A percentile compares a stretch with the other conserved stretches of the same genome.
These are phyloP conservation scores for Automeris io DNA, from an alignment of 2,888 invertebrate species.

Conservation along the genomic window DNA sequence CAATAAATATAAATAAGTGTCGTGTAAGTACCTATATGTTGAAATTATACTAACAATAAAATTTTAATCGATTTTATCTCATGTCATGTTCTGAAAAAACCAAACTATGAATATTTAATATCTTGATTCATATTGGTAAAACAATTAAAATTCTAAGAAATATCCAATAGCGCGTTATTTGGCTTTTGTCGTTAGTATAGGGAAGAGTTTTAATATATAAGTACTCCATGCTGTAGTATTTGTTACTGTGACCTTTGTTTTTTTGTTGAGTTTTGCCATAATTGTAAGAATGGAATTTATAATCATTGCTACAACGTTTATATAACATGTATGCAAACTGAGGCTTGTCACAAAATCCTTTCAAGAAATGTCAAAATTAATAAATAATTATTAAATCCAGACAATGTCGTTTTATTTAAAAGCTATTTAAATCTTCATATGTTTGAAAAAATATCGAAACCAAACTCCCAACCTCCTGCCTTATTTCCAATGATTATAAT, in stretches of 20 bases:
- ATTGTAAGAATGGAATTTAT: conserved; percentile 68
- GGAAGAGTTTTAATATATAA: conserved; percentile 47
- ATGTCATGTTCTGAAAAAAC: conserved; percentile 38
- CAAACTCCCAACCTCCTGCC: too few relatives aligned
- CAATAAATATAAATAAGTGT: conserved; percentile 31
- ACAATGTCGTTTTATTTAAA: conserved; percentile 23
- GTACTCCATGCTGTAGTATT: conserved; percentile 56
- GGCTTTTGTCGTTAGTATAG: conserved; percentile 75
- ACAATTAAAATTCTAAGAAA: conserved; percentile 15
- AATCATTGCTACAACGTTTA: conserved; percentile 66
- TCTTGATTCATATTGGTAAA: conserved; percentile 13
- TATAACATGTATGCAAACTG: conserved; percentile 67
- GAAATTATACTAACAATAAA: conserved; percentile 55
- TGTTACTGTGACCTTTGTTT: conserved; percentile 67
- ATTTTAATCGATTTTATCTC: conserved; percentile 49
- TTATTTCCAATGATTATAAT: too few relatives aligned
- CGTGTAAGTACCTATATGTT: conserved; percentile 35
- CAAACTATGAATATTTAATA: conserved; percentile 8
- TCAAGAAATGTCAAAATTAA: conserved; percentile 75
- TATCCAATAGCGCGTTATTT: conserved; percentile 52
- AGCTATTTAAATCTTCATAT: too few relatives aligned
- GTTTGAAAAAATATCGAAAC: too few relatives aligned
- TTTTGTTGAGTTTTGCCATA: conserved; percentile 70
- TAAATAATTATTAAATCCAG: conserved; percentile 59
- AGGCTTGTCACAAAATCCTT: conserved; percentile 74